Base-by-base conservation (phyloP, 2,888 invertebrate genomes). In the Melinopterus prodromus region DNA sequence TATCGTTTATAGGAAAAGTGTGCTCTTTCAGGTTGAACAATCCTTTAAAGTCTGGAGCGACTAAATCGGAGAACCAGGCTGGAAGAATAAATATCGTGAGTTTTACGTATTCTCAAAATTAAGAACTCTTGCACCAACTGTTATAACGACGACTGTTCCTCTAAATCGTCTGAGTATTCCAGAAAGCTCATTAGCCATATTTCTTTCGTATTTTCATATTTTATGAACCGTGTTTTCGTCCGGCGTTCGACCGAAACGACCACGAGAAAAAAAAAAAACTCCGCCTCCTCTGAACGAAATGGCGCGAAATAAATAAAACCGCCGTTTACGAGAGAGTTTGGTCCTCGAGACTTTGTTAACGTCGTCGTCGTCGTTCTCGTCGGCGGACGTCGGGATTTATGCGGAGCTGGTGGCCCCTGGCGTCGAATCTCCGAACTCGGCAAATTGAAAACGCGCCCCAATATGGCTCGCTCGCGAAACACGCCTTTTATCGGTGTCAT, bases 321-420 rank as follows among this genome's bases (percentile, higher is more conserved):
- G 53, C 53, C 53, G 71, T 71, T 71, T 71, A 26, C 71, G 71
- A 71, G 71, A 71, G 71, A 71, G 71, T 71, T 14, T 71, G 16
- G 9, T 26, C 9, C 71, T 71, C 71, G 2, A 53, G 53, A 53
- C 53, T 53, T 53, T 53, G 53, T 53, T 53, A 53, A 53, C 53
- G 53, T 53, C 53, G 53, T 53, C 53, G 53, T 53, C 53, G 38
- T 38, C 9, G 38, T 38, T 9, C 9, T 7, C 53, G 2, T 53
- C 9, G 53, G 12, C 53, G 53, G 53, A 53, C 53, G 53, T 53
- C 53, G 53, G 53, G 53, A 53, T 53, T 53, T 53, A 53, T 53
- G 53, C 53, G 53, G 12, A 53, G 53, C 53, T 12, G 7, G 53
- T 53, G 53, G 9, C 53, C 53, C 53, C 53, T 53, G 53, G 53